Conservation (phyloP, 2,888 invertebrate genomes). For the Dioctria rufipes region DNA sequence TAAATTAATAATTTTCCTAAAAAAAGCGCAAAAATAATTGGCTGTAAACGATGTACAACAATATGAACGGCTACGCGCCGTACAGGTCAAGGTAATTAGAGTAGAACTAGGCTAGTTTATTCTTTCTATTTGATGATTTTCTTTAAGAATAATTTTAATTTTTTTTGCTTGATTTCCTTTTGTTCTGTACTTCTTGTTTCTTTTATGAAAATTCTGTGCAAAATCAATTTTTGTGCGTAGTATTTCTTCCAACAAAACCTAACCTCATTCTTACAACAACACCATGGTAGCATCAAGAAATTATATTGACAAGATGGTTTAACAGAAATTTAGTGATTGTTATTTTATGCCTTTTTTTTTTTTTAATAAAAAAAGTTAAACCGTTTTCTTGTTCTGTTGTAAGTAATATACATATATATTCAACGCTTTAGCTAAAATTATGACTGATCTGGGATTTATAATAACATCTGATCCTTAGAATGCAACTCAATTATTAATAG, state of each 20-base stretch:
- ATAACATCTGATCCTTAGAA: too few relatives aligned
- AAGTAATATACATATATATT: too few relatives aligned
- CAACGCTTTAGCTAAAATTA: too few relatives aligned
- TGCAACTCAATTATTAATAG: too few relatives aligned
- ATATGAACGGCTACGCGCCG: conserved; percentile 61
- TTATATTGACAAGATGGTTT: too few relatives aligned
- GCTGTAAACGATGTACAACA: conserved; percentile 59
- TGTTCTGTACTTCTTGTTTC: background rate
- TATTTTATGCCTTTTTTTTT: too few relatives aligned
- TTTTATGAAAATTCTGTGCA: conserved; percentile 45
- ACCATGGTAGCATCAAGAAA: background rate
- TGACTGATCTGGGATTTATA: too few relatives aligned
- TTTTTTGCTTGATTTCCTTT: conserved; percentile 13
- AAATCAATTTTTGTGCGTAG: conserved; percentile 55
- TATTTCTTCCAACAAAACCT: conserved; percentile 19
- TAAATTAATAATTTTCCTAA: background rate
- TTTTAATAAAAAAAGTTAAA: too few relatives aligned
- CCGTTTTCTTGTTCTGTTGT: too few relatives aligned
- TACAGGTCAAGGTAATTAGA: conserved; percentile 61
- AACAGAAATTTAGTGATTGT: too few relatives aligned
- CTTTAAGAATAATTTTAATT: background rate
- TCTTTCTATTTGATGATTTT: conserved; percentile 21
- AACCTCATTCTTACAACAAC: conserved; percentile 51
- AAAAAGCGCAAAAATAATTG: conserved; percentile 32
- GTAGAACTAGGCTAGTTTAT: conserved; percentile 26